These are phyloP conservation scores for Ariopsis seemanni DNA, from an alignment of 2,113 vertebrate species.

Conservation along the genomic window DNA sequence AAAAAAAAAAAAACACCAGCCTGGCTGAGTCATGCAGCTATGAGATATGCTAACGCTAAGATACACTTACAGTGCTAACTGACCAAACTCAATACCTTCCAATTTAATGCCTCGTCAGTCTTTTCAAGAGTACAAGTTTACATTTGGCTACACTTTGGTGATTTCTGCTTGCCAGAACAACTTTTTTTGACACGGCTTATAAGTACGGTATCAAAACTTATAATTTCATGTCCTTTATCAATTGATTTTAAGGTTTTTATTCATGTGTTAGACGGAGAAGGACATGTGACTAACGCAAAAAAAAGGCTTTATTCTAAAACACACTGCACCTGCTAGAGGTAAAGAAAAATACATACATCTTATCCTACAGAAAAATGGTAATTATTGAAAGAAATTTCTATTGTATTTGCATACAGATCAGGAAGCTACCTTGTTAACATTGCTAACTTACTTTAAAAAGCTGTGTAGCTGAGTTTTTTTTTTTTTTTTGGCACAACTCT, in stretches of 20 bases:
- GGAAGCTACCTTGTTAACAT: neutral
- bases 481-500: slow-evolving; percentile 25
- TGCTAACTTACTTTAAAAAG: neutral
- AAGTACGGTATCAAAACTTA: neutral
- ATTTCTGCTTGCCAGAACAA: neutral
- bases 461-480: neutral
- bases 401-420: neutral
- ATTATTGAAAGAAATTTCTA: neutral
- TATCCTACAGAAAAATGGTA: neutral
- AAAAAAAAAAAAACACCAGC: neutral
- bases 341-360: neutral
- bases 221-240: neutral
- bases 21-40: neutral
- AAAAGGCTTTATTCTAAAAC: neutral
- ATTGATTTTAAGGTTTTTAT: neutral
- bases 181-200: neutral
- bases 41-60: neutral
- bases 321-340: neutral
- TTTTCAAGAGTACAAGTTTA: neutral
- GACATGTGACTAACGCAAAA: neutral
- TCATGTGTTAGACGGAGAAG: neutral
- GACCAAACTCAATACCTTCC: neutral
- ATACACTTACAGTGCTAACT: neutral
- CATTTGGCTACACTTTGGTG: neutral
- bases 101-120: neutral